Conservation (phyloP, 2,797 vertebrate species). For the Coendou prehensilis region DNA sequence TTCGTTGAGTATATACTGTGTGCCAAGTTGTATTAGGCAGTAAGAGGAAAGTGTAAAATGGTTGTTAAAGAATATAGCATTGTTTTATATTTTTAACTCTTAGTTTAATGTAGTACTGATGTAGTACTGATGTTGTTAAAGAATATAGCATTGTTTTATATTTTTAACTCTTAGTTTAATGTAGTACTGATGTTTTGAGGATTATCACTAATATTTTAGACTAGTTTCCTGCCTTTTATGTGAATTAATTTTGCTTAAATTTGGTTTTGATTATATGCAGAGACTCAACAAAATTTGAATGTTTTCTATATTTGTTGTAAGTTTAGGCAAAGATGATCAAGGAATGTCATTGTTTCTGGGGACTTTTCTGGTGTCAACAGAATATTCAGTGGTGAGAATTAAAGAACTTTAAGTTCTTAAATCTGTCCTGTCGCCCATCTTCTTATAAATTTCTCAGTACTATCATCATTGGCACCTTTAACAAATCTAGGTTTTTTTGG, state of each 20-base stretch:
- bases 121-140: not conserved
- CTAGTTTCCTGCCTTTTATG: not conserved
- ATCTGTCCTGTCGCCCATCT: not conserved
- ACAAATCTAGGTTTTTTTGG: not conserved
- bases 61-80: not conserved
- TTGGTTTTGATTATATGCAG: constrained; percentile 14
- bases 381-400: not conserved
- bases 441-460: not conserved
- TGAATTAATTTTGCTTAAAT: not conserved
- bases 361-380: not conserved
- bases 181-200: not conserved
- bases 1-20: not conserved
- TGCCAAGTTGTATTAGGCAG: not conserved
- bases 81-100: not conserved
- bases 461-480: not conserved
- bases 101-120: not conserved
- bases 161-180: not conserved
- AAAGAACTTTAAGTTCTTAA: not conserved
- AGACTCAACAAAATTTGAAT: not conserved
- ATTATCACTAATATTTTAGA: constrained; percentile 3
- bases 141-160: not conserved
- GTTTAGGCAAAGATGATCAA: constrained; percentile 5
- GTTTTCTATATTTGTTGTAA: not conserved
- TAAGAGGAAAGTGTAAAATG: not conserved
- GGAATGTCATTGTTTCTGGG: not conserved